These are phyloP conservation scores for Tichodroma muraria DNA, from an alignment of 2,113 vertebrate genomes.

Conservation along the genomic window DNA sequence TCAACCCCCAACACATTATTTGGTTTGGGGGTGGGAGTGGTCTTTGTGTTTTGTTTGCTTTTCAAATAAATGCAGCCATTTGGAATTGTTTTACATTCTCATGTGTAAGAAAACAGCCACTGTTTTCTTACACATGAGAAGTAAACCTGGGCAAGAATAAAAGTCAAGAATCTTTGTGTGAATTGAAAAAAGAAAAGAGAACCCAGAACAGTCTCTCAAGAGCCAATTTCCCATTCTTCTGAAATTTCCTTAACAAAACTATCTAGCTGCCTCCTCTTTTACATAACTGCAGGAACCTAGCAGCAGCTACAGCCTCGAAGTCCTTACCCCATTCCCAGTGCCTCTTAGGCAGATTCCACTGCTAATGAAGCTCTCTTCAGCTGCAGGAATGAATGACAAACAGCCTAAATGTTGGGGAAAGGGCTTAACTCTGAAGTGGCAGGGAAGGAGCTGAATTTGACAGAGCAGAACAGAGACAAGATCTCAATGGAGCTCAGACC, in stretches of 20 bases:
- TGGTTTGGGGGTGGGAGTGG: background rate
- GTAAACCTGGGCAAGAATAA: background rate
- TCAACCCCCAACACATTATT: background rate
- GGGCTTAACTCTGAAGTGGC: background rate
- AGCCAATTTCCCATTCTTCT: background rate
- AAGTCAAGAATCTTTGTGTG: background rate
- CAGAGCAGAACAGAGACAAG: background rate
- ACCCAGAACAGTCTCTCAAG: background rate
- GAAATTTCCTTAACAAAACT: background rate
- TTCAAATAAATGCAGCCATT: background rate
- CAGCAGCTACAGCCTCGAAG: background rate
- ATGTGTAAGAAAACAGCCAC: no score
- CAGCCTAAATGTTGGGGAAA: background rate
- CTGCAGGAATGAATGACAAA: background rate
- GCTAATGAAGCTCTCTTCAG: background rate
- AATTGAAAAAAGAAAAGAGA: background rate
- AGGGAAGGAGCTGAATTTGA: background rate
- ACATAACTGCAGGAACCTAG: background rate
- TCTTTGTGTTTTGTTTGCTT: background rate
- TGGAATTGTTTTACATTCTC: no score
- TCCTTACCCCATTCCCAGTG: background rate
- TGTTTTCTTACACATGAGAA: background rate
- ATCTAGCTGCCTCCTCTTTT: background rate
- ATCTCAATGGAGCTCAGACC: fast-evolving
- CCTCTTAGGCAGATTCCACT: background rate